These are phyloP conservation scores for Podotricha telesiphe DNA, from an alignment of 2,888 invertebrate species.

Conservation along the genomic window DNA sequence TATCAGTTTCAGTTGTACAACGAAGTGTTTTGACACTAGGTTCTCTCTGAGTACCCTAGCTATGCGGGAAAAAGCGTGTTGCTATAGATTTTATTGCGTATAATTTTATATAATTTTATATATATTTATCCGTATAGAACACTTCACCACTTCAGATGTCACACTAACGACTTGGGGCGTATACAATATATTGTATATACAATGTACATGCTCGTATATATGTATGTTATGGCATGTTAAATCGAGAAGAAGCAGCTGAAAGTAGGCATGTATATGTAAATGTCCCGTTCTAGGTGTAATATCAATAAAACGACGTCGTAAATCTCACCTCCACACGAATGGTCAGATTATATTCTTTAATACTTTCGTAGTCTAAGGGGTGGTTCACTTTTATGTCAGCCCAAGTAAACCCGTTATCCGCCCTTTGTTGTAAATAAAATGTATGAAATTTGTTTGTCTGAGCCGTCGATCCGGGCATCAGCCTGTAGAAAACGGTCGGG, in stretches of 20 bases:
- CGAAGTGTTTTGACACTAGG: too few species aligned
- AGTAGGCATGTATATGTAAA: constrained; percentile 16
- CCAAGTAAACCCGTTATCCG: constrained; percentile 96
- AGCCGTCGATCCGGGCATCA: constrained; percentile 97
- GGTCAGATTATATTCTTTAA: constrained; percentile 97
- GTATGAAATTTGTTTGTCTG: constrained; percentile 98
- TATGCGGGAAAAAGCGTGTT: too few species aligned
- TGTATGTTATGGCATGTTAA: neutral
- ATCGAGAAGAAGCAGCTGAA: neutral
- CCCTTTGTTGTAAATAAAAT: constrained; percentile 96
- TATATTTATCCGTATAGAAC: too few species aligned
- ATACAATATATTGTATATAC: neutral
- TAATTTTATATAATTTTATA: too few species aligned
- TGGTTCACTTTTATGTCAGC: constrained; percentile 98
- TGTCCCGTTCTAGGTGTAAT: constrained; percentile 3
- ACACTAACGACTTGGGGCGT: too few species aligned
- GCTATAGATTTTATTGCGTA: too few species aligned
- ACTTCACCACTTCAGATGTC: too few species aligned
- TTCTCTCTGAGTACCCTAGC: too few species aligned
- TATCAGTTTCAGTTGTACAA: too few species aligned
- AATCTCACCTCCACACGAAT: constrained; percentile 95
- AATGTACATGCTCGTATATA: neutral
- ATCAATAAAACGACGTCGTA: neutral
- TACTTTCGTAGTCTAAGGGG: constrained; percentile 96
- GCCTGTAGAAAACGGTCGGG: constrained; percentile 96